Evolutionary conservation across 2,888 invertebrate species (phyloP).

Genomic region (Danaus chrysippus): DNA sequence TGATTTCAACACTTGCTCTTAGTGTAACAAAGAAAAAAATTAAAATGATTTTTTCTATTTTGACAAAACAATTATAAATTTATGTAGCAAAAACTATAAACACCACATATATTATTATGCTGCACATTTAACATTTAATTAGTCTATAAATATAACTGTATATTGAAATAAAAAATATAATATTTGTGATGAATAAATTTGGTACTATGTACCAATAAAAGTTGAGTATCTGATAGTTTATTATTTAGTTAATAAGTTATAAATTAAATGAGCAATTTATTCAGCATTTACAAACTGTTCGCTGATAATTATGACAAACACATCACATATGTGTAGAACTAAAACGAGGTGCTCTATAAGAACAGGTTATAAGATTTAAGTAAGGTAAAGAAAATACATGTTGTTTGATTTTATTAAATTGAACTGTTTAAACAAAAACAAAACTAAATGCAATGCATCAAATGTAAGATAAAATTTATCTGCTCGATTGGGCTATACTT

Average conservation of each 20-base stretch:
- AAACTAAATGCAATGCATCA: conserved; percentile 75
- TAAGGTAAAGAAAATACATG: conserved; percentile 58
- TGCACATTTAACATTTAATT: conserved; percentile 9
- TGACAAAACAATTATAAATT: too few relatives aligned
- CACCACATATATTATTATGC: too few relatives aligned
- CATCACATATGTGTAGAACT: not conserved
- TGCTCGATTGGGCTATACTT: conserved; percentile 56
- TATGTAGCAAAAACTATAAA: too few relatives aligned
- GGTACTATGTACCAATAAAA: conserved; percentile 59
- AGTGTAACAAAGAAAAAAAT: not conserved
- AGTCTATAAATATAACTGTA: conserved; percentile 8
- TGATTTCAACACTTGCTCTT: not conserved
- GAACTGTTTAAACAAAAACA: conserved; percentile 60
- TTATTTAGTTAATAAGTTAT: conserved; percentile 19
- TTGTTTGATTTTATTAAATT: conserved; percentile 78
- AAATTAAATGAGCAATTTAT: conserved; percentile 12
- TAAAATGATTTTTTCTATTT: not conserved
- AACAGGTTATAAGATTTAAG: conserved; percentile 58
- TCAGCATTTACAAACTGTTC: not conserved
- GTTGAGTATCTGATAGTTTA: conserved; percentile 33
- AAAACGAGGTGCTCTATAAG: conserved; percentile 41
- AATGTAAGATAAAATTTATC: conserved; percentile 78
- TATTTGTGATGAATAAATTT: conserved; percentile 49
- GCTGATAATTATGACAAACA: not conserved
- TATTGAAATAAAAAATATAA: conserved; percentile 31